These are phyloP conservation scores for Axea sp. DNA, from an alignment of 2,888 invertebrate species.

Conservation along the genomic window DNA sequence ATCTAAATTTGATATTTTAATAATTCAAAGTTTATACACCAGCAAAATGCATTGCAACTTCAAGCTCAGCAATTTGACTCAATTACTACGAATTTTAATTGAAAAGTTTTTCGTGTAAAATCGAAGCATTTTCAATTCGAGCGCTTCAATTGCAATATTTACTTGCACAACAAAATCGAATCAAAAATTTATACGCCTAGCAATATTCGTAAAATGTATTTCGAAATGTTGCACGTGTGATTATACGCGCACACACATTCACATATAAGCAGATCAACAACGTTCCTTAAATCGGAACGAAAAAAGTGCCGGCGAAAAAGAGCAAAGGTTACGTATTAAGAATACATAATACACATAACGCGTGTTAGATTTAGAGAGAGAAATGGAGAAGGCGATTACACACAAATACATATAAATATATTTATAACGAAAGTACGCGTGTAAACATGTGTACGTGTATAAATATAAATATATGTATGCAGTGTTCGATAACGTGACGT, in stretches of 20 bases:
- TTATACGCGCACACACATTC: neutral
- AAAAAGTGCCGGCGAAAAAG: conserved; percentile 38
- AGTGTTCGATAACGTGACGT: conserved; percentile 23
- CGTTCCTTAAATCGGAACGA: conserved; percentile 8
- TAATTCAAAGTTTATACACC: too few species aligned
- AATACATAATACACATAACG: conserved; percentile 34
- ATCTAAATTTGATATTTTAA: too few species aligned
- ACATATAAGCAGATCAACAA: neutral
- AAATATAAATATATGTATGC: conserved; percentile 11
- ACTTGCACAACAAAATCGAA: too few species aligned
- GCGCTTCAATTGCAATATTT: too few species aligned
- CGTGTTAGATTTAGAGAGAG: conserved; percentile 41
- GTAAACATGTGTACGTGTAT: neutral
- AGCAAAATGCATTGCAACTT: too few species aligned
- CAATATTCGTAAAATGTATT: too few species aligned
- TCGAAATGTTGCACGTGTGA: neutral
- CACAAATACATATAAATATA: conserved; percentile 11
- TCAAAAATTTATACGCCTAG: too few species aligned
- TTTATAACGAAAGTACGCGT: neutral
- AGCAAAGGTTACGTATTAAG: conserved; percentile 56
- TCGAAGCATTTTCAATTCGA: too few species aligned
- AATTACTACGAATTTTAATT: too few species aligned
- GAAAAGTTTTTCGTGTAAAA: too few species aligned
- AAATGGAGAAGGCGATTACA: neutral
- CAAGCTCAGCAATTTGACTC: too few species aligned